Conservation (phyloP, 2,113 vertebrate genomes). For the Brachirus orientalis region DNA sequence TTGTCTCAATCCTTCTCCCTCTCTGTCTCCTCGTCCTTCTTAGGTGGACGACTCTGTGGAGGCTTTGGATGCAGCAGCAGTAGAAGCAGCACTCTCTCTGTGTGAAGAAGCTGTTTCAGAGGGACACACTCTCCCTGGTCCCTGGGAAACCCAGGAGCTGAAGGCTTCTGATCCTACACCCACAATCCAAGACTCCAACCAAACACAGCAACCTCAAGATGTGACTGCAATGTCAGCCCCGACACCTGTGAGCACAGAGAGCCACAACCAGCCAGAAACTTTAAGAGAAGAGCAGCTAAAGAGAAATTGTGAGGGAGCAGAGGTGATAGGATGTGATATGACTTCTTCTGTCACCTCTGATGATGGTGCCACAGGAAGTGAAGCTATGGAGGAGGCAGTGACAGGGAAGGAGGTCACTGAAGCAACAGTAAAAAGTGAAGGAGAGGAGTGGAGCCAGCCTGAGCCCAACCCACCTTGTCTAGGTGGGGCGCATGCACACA, state of each 20-base stretch:
- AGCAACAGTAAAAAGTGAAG: constrained; percentile 80
- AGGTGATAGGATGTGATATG: constrained; percentile 53
- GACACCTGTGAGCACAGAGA: constrained; percentile 29
- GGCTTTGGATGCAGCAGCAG: constrained; percentile 94
- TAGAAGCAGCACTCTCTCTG: constrained; percentile 95
- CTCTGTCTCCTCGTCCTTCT: constrained; percentile 13
- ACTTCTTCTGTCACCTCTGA: constrained; percentile 53
- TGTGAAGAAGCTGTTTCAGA: constrained; percentile 92
- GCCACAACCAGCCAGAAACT: constrained; percentile 36
- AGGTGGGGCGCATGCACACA: constrained; percentile 50
- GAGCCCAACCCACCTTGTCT: constrained; percentile 78
- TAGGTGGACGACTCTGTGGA: constrained; percentile 96
- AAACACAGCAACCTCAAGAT: constrained; percentile 43
- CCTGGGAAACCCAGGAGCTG: constrained; percentile 87
- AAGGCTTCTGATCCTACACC: constrained; percentile 63
- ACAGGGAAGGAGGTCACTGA: constrained; percentile 80
- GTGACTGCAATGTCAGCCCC: neutral
- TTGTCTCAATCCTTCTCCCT: constrained; percentile 5
- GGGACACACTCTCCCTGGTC: constrained; percentile 89
- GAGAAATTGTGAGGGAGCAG: constrained; percentile 42
- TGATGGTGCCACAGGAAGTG: constrained; percentile 46
- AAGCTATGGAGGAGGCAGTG: constrained; percentile 79
- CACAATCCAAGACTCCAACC: constrained; percentile 36
- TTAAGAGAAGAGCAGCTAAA: constrained; percentile 64
- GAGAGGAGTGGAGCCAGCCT: constrained; percentile 81